Conservation (phyloP, 1,140 invertebrate genomes). For the Aphelenchoides avenae region DNA sequence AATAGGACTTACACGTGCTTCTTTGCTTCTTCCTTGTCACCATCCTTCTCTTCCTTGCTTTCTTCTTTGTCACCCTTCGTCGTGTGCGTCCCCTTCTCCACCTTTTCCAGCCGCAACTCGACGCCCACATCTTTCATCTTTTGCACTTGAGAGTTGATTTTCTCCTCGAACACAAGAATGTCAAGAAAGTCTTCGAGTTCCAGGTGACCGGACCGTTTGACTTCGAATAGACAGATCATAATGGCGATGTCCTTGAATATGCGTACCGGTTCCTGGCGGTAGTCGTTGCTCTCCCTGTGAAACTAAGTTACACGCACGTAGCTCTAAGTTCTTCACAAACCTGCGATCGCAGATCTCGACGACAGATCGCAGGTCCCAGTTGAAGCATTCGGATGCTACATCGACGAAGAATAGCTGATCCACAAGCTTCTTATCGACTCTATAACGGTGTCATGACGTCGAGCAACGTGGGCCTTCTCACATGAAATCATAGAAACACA, state of each 20-base stretch:
- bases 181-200: conserved; percentile 24
- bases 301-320: too few species aligned
- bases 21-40: conserved; percentile 16
- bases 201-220: conserved; percentile 6
- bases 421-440: too few species aligned
- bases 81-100: too few species aligned
- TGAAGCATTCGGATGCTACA: neutral
- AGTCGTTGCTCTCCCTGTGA: too few species aligned
- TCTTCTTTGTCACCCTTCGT: conserved; percentile 8
- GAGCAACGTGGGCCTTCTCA: too few species aligned
- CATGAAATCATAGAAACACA: too few species aligned
- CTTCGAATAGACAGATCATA: conserved; percentile 16
- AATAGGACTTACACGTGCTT: too few species aligned
- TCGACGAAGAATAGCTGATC: too few species aligned
- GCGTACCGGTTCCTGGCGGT: too few species aligned
- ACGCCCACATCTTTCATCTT: conserved; percentile 37
- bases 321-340: conserved; percentile 4
- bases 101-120: conserved; percentile 27
- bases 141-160: conserved; percentile 21
- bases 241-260: conserved; percentile 8
- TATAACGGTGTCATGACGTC: too few species aligned
- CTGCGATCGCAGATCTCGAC: conserved; percentile 30
- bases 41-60: neutral
- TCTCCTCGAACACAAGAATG: conserved; percentile 20
- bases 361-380: conserved; percentile 13